Conservation (phyloP, 2,113 vertebrate species). For the Atlantisia rogersi region DNA sequence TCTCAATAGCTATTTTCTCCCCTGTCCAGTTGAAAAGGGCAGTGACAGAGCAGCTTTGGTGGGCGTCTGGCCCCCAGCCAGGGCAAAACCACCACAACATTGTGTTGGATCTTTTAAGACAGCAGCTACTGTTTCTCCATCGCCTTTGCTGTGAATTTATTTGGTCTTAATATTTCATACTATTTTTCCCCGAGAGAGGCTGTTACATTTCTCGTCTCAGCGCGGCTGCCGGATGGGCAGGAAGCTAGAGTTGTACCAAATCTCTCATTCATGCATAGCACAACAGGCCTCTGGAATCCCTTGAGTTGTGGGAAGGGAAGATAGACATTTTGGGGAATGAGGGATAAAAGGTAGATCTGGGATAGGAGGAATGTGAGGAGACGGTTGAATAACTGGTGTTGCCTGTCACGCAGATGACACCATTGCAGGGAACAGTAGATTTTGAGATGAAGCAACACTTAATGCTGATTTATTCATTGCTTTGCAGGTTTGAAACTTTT, state of each 20-base stretch:
- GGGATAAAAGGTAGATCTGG: neutral
- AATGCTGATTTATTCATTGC: neutral
- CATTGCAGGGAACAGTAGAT: fast-evolving
- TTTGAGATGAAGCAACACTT: neutral
- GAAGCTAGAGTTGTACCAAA: neutral
- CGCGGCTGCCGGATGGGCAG: neutral
- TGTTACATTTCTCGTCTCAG: neutral
- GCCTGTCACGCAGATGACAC: fast-evolving
- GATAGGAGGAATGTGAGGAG: neutral
- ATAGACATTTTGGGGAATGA: neutral
- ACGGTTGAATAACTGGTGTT: neutral
- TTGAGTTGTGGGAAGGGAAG: neutral
- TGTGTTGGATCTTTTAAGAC: neutral
- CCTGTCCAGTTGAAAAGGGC: too few species aligned
- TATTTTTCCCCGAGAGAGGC: neutral
- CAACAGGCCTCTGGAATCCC: neutral
- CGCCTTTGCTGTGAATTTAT: neutral
- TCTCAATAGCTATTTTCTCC: too few species aligned
- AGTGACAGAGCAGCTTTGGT: too few species aligned
- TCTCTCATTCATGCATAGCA: neutral
- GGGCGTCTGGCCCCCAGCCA: too few species aligned
- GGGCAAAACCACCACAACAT: too few species aligned
- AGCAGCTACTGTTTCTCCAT: neutral
- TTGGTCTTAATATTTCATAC: conserved; percentile 34
- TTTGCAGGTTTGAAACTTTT: conserved; percentile 93